These are phyloP conservation scores for Ciconia maguari DNA, from an alignment of 2,113 vertebrate species.

Conservation along the genomic window DNA sequence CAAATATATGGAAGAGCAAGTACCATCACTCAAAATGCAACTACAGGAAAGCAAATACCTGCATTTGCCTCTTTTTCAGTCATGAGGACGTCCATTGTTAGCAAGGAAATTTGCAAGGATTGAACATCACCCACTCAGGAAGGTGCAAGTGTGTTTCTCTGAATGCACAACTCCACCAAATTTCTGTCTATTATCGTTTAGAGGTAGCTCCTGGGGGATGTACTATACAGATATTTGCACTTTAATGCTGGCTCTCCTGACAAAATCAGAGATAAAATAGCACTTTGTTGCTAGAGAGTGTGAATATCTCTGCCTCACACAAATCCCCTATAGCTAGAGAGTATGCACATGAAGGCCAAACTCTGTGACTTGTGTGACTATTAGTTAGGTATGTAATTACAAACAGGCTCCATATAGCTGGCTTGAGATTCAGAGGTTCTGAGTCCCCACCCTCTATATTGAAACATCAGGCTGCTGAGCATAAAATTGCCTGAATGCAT, in stretches of 20 bases:
- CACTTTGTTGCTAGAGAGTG: not conserved
- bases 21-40: not conserved
- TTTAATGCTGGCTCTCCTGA: not conserved
- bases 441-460: fast-evolving
- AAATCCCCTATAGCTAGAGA: not conserved
- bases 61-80: not conserved
- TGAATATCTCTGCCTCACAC: not conserved
- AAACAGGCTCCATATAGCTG: not conserved
- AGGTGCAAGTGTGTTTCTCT: not conserved
- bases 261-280: not conserved
- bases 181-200: not conserved
- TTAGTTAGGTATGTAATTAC: not conserved
- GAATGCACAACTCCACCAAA: not conserved
- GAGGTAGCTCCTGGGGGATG: not conserved
- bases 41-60: not conserved
- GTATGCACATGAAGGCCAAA: not conserved
- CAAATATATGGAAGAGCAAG: not conserved
- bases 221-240: not conserved
- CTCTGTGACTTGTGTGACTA: not conserved
- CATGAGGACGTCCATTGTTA: not conserved
- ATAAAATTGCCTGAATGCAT: not conserved
- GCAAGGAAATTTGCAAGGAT: not conserved
- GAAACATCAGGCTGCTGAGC: not conserved
- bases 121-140: not conserved
- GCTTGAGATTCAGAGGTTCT: not conserved